Conservation (phyloP, 2,797 vertebrate species). For the Monodelphis domestica region DNA sequence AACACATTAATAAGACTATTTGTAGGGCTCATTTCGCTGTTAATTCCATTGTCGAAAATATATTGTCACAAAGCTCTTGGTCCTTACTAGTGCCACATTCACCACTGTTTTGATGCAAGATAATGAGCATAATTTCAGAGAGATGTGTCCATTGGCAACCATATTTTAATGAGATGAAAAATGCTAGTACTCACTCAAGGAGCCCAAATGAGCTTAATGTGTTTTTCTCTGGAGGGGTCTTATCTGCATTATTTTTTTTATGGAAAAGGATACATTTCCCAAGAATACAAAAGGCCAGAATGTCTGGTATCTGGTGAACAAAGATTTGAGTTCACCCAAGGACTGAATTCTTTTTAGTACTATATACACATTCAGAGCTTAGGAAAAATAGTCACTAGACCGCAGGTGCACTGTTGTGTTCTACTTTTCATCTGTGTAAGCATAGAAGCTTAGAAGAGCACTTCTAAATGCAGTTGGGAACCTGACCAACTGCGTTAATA, state of each 20-base stretch:
- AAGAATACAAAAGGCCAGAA: background rate
- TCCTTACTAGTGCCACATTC: background rate
- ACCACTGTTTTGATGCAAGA: background rate
- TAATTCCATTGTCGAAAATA: conserved; percentile 5
- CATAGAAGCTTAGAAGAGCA: background rate
- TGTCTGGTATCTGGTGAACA: background rate
- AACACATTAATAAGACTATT: background rate
- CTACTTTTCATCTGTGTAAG: background rate
- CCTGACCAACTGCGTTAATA: background rate
- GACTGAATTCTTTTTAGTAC: background rate
- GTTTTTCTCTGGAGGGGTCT: background rate
- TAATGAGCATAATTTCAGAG: background rate
- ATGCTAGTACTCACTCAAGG: background rate
- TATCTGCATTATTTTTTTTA: background rate
- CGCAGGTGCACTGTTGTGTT: background rate
- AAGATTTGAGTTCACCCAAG: background rate
- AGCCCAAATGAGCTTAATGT: background rate
- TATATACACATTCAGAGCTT: background rate
- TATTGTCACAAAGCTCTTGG: background rate
- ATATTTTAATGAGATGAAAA: background rate
- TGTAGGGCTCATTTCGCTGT: background rate
- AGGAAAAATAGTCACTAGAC: background rate
- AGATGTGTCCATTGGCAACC: background rate
- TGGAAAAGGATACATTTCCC: background rate
- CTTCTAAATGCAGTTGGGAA: background rate